Evolutionary conservation across 2,797 vertebrate genomes (phyloP).

Genomic region (Pristis pectinata): DNA sequence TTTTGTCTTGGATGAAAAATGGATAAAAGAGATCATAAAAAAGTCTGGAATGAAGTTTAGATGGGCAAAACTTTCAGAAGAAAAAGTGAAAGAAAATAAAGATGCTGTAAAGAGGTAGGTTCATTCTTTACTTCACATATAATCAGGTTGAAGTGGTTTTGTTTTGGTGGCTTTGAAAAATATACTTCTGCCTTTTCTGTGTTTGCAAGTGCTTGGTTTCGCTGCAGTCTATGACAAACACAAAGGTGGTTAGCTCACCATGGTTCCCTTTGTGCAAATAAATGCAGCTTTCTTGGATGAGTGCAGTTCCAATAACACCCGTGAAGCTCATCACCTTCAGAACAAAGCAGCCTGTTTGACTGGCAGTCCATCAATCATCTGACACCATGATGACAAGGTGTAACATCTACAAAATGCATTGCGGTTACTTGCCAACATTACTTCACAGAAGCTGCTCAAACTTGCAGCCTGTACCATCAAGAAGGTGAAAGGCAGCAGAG

Average conservation of each 20-base stretch:
- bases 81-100: constrained; percentile 62
- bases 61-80: constrained; percentile 67
- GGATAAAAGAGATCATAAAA: constrained; percentile 75
- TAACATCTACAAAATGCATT: no score
- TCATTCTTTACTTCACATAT: background rate
- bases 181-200: background rate
- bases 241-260: background rate
- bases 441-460: no score
- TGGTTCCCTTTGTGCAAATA: background rate
- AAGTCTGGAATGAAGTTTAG: constrained; percentile 80
- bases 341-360: no score
- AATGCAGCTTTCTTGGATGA: no score
- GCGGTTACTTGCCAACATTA: no score
- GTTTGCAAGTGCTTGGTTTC: background rate
- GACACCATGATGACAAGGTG: no score
- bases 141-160: background rate
- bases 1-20: constrained; percentile 63
- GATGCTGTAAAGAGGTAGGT: constrained; percentile 71
- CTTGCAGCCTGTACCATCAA: no score
- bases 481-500: no score
- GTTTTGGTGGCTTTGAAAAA: background rate
- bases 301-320: no score
- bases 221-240: background rate
- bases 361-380: no score
- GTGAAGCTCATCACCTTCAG: no score